Conservation (phyloP, 2,113 vertebrate species). For the Elephantulus edwardii region DNA sequence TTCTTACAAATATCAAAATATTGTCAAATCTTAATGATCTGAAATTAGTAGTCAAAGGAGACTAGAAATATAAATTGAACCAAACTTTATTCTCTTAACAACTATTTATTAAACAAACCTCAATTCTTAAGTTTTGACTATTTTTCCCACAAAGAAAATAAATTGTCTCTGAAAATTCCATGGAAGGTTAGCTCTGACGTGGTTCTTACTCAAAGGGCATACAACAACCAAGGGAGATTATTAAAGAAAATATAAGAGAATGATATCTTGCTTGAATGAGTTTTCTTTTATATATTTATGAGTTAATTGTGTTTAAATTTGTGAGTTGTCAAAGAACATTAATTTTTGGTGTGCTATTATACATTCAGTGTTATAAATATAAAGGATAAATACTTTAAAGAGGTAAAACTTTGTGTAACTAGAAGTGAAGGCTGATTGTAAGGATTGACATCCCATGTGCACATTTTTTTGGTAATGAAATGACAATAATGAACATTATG, state of each 20-base stretch:
- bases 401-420: not conserved
- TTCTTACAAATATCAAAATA: too few relatives aligned
- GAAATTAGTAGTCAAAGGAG: not conserved
- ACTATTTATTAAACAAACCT: not conserved
- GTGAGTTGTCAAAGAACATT: not conserved
- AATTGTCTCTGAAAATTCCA: too few relatives aligned
- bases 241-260: constrained; percentile 5
- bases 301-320: not conserved
- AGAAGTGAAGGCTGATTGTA: not conserved
- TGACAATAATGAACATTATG: not conserved
- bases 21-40: too few relatives aligned
- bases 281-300: not conserved
- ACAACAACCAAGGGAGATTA: too few relatives aligned
- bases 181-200: too few relatives aligned
- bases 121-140: too few relatives aligned
- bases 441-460: not conserved
- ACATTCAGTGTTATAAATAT: not conserved
- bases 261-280: not conserved
- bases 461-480: not conserved
- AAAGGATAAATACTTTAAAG: not conserved
- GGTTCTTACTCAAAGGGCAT: too few relatives aligned
- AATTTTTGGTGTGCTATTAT: not conserved
- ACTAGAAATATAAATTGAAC: not conserved
- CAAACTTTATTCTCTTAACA: not conserved
- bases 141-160: too few relatives aligned